Evolutionary conservation across 23 tunicate genomes (phyloP).

Genomic region (Botrylloides violaceus): DNA sequence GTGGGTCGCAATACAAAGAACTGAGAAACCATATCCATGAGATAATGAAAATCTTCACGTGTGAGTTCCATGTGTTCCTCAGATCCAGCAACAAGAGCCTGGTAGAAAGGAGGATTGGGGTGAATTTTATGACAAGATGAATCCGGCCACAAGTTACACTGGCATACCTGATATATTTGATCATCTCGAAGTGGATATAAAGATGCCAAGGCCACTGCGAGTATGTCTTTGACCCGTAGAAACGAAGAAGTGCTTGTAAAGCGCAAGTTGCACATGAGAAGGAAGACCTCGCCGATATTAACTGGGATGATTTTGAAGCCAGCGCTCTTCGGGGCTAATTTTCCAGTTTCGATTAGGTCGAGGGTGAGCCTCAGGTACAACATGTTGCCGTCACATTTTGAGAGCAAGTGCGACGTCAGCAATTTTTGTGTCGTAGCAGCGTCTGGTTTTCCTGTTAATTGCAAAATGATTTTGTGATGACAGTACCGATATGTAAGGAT

Average conservation of each 20-base stretch:
- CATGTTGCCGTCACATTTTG: constrained; percentile 61
- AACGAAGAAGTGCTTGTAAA: constrained; percentile 72
- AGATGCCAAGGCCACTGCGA: constrained; percentile 78
- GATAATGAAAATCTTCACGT: constrained; percentile 42
- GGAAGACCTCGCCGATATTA: constrained; percentile 66
- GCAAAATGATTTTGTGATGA: no score
- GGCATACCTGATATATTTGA: constrained; percentile 64
- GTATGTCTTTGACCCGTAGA: constrained; percentile 61
- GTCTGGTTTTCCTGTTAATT: constrained; percentile 90
- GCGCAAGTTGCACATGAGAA: constrained; percentile 65
- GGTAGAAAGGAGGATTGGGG: background rate
- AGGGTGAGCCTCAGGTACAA: constrained; percentile 76
- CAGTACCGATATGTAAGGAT: no score
- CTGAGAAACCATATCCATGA: constrained; percentile 48
- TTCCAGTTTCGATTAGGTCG: constrained; percentile 74
- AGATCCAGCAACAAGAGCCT: constrained; percentile 46
- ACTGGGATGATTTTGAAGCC: constrained; percentile 74
- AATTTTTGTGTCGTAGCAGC: constrained; percentile 68
- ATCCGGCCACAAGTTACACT: background rate
- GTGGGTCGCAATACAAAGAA: constrained; percentile 30
- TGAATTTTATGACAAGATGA: background rate
- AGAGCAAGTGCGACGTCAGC: constrained; percentile 44
- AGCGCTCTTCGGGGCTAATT: constrained; percentile 73
- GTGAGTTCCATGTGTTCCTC: constrained; percentile 34
- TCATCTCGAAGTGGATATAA: constrained; percentile 93